phyloP scores from a whole-genome alignment of 2,113 vertebrate species.

The Rhagologus leucostigma region DNA sequence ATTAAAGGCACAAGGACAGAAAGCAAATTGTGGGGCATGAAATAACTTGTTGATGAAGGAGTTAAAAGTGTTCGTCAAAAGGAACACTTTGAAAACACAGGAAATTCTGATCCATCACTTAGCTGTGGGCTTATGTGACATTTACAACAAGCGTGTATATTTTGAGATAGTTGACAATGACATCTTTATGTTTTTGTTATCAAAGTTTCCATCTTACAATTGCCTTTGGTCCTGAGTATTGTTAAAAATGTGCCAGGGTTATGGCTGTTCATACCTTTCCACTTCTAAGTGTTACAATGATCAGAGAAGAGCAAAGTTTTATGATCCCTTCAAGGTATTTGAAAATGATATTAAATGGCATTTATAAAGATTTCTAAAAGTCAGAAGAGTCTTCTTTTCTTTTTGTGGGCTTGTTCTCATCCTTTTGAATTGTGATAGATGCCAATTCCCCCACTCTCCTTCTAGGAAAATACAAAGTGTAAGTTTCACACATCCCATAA shows the following conservation, averaged over 20 bases:
- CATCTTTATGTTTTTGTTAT: constrained; percentile 65
- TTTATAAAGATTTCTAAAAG: constrained; percentile 56
- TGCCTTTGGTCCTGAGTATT: constrained; percentile 20
- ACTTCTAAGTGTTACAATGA: constrained; percentile 33
- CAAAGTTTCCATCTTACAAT: constrained; percentile 44
- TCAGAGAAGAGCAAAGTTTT: constrained; percentile 62
- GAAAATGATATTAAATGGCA: constrained; percentile 51
- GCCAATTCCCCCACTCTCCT: not conserved
- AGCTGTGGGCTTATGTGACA: constrained; percentile 41
- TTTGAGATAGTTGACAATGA: constrained; percentile 45
- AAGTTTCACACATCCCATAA: not conserved
- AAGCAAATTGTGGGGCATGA: not conserved
- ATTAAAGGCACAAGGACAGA: not conserved
- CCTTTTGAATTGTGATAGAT: constrained; percentile 16
- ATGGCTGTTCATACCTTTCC: constrained; percentile 5
- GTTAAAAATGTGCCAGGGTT: constrained; percentile 41
- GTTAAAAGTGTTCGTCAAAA: constrained; percentile 36
- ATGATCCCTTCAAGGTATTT: constrained; percentile 64
- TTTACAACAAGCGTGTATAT: constrained; percentile 48
- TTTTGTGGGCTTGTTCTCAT: constrained; percentile 15
- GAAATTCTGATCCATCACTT: constrained; percentile 37
- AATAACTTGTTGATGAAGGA: not conserved
- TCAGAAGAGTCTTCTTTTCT: constrained; percentile 36
- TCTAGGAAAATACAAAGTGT: not conserved
- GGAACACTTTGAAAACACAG: not conserved